These are phyloP conservation scores for Acropora yongei DNA, from an alignment of 64 coral and sea anemone species.

Conservation along the genomic window DNA sequence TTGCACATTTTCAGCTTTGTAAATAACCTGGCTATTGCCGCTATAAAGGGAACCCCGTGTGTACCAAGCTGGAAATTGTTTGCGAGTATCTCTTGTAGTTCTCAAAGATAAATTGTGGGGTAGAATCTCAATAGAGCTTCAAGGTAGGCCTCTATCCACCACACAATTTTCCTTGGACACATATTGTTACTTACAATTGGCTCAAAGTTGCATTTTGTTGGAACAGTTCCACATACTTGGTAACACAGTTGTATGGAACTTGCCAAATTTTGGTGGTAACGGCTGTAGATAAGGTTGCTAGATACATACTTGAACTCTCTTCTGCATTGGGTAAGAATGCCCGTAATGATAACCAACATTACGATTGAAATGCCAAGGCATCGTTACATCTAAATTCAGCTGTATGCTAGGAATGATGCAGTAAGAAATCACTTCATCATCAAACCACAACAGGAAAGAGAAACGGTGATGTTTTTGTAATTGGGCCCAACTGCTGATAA, in stretches of 20 bases:
- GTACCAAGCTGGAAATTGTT: constrained; percentile 29
- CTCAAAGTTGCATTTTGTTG: constrained; percentile 18
- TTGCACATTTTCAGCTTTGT: constrained; percentile 7
- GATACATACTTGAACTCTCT: constrained; percentile 48
- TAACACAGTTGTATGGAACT: constrained; percentile 41
- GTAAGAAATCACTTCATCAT: not conserved
- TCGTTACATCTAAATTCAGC: not conserved
- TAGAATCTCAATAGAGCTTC: constrained; percentile 46
- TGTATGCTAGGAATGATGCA: too few relatives aligned
- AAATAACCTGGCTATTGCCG: constrained; percentile 41
- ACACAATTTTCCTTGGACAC: not conserved
- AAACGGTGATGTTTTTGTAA: constrained; percentile 41
- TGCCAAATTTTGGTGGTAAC: not conserved
- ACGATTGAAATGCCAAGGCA: constrained; percentile 36
- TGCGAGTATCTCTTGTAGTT: constrained; percentile 35
- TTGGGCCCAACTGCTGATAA: constrained; percentile 22
- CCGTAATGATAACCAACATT: constrained; percentile 25
- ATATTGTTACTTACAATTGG: constrained; percentile 33
- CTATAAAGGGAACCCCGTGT: not conserved
- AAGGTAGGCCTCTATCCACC: constrained; percentile 47
- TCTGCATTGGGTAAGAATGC: constrained; percentile 28
- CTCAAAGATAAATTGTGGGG: constrained; percentile 51
- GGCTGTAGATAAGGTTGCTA: constrained; percentile 23
- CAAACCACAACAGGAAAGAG: constrained; percentile 47
- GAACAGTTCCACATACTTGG: constrained; percentile 18